Evolutionary conservation across 2,888 invertebrate genomes (phyloP), one percentile per base, ranked within the genome.

Genomic region (Carabus problematicus): DNA sequence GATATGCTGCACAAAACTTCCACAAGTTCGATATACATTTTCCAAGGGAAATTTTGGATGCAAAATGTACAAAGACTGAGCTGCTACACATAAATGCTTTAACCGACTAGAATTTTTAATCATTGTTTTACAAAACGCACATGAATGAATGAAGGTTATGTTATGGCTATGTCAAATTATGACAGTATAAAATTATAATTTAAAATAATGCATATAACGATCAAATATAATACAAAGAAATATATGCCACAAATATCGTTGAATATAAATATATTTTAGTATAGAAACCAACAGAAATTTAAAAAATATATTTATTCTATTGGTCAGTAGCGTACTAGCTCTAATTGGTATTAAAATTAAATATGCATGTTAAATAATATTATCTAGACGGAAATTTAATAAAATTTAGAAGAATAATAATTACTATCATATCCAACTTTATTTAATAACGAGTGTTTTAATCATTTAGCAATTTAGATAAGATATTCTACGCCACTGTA

Each of bases 21-120:
- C 55, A 62, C 54, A 54, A 39, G 12, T 60, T 55, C 56, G 61
- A 7, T 52, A 56, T 39, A 66, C 42, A 14, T 63, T 67, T 58
- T 71, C 55, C 4, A 18, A 7, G 9, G 63, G 19, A 39, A 49
- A 11, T 43, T 68, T 68, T 12, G 59, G 18, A 7, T 55, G 56
- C 9, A 42, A 16, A 60, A 45, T 49, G 47, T 70, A 68, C 54
- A 72, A 58, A 60, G 69, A 64, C 72, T 72, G 71, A n/a, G 61
- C 58, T 56, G 69, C 58, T 12, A 16, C 29, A 64, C 61, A 64
- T 45, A 74, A 42, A 55, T 41, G n/a, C 41, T 72, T 71, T 41
- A 74, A 43, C 49, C 64, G 69, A 18, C 62, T 40, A 40, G 69
- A 64, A 62, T 55, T 71, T 73, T 72, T 70, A 49, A 73, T 70